Percentiles rank a stretch among this genome's conserved stretches.
phyloP scores from a whole-genome alignment of 2,888 invertebrate genomes.

The Lasioglossum pauxillum region DNA sequence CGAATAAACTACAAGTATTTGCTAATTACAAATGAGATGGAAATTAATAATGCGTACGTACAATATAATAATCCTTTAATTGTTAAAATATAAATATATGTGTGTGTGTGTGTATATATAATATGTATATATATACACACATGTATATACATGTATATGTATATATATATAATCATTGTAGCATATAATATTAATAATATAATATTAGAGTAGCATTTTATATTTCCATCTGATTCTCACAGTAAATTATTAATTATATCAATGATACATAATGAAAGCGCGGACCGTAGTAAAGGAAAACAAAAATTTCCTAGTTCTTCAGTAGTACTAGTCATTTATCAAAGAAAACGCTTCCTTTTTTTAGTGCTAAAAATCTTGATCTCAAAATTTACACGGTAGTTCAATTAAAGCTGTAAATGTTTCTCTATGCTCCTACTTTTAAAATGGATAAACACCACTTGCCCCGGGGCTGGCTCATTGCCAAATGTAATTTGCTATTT shows the following conservation, averaged over 20 bases:
- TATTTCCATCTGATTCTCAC: conserved; percentile 68
- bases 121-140: background rate
- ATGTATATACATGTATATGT: conserved; percentile 66
- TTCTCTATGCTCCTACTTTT: conserved; percentile 69
- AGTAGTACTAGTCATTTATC: conserved; percentile 44
- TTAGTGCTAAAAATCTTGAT: conserved; percentile 55
- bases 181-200: conserved; percentile 75
- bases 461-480: conserved; percentile 47
- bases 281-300: conserved; percentile 37
- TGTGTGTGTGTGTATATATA: conserved; percentile 73
- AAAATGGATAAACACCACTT: conserved; percentile 64
- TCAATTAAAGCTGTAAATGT: conserved; percentile 72
- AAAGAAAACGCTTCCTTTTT: conserved; percentile 50
- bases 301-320: conserved; percentile 50
- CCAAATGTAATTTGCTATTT: conserved; percentile 65
- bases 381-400: conserved; percentile 68
- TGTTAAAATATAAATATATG: conserved; percentile 83
- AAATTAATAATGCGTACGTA: conserved; percentile 67
- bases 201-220: conserved; percentile 76
- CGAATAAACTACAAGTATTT: conserved; percentile 47
- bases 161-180: conserved; percentile 80
- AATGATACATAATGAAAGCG: conserved; percentile 65
- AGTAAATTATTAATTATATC: conserved; percentile 63
- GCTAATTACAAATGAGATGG: conserved; percentile 56
- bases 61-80: conserved; percentile 81